phyloP scores from a whole-genome alignment of 1,140 invertebrate species.

The Drosophila takahashii region DNA sequence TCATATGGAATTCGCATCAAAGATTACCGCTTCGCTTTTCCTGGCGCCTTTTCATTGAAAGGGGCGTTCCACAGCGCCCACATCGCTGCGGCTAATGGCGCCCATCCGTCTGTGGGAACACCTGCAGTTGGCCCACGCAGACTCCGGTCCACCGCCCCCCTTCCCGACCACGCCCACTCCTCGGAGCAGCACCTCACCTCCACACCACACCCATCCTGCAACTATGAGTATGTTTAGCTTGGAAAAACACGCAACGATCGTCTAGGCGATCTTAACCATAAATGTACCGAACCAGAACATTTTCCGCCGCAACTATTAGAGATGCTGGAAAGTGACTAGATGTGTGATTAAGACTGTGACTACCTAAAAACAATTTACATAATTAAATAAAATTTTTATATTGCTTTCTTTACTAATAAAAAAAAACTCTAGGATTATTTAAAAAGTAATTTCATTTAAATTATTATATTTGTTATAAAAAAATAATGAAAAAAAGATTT shows the following conservation, averaged over 20 bases:
- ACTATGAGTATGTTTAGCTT: background rate
- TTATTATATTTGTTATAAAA: no score
- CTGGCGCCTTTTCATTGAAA: constrained; percentile 68
- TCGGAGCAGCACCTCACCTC: constrained; percentile 1
- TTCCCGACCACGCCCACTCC: constrained; percentile 28
- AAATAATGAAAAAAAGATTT: no score
- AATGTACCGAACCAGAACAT: constrained; percentile 51
- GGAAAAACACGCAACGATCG: constrained; percentile 36
- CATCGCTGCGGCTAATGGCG: constrained; percentile 58
- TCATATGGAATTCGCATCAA: constrained; percentile 25
- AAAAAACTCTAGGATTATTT: no score
- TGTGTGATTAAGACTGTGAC: background rate
- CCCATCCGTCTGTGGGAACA: constrained; percentile 74
- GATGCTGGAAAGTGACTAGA: background rate
- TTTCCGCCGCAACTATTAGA: constrained; percentile 19
- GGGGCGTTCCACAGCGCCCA: constrained; percentile 58
- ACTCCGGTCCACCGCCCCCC: background rate
- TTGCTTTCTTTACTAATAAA: no score
- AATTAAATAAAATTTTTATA: background rate
- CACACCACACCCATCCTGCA: constrained; percentile 10
- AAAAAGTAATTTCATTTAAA: no score
- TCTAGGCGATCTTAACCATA: constrained; percentile 32
- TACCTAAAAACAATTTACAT: background rate
- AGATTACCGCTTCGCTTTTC: constrained; percentile 19
- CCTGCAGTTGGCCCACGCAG: constrained; percentile 69